Conservation (phyloP, 1,140 invertebrate species). For the Spodoptera litura region DNA sequence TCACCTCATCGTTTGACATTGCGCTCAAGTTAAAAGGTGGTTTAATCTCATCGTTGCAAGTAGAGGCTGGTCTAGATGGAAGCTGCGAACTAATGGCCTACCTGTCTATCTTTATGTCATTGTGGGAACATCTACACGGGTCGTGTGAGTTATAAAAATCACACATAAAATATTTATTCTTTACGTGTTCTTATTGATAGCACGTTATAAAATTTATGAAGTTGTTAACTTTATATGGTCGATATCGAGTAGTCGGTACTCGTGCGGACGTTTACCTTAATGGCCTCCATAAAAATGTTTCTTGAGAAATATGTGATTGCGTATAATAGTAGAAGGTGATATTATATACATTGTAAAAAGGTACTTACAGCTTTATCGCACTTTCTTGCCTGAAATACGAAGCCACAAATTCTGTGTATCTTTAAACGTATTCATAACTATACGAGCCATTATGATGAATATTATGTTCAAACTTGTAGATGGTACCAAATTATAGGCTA, state of each 20-base stretch:
- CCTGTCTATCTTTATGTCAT: conserved; percentile 50
- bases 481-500: no score
- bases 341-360: conserved; percentile 41
- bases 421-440: no score
- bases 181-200: conserved; percentile 68
- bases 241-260: conserved; percentile 58
- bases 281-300: conserved; percentile 57
- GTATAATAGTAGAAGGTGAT: conserved; percentile 37
- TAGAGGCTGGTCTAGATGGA: no score
- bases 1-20: conserved; percentile 13
- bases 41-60: conserved; percentile 10
- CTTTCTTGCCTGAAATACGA: not conserved
- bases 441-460: no score
- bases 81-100: conserved; percentile 36
- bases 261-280: conserved; percentile 52
- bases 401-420: no score
- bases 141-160: conserved; percentile 51
- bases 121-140: conserved; percentile 16
- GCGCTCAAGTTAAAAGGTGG: conserved; percentile 15
- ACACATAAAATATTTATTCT: conserved; percentile 66
- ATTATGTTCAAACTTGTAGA: no score
- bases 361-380: conserved; percentile 13
- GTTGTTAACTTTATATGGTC: conserved; percentile 71
- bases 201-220: conserved; percentile 74
- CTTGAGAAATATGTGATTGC: conserved; percentile 57